Percentiles rank a stretch among this genome's conserved stretches.
Conservation (phyloP, 2,113 vertebrate genomes). For the Pomatostomus ruficeps region DNA sequence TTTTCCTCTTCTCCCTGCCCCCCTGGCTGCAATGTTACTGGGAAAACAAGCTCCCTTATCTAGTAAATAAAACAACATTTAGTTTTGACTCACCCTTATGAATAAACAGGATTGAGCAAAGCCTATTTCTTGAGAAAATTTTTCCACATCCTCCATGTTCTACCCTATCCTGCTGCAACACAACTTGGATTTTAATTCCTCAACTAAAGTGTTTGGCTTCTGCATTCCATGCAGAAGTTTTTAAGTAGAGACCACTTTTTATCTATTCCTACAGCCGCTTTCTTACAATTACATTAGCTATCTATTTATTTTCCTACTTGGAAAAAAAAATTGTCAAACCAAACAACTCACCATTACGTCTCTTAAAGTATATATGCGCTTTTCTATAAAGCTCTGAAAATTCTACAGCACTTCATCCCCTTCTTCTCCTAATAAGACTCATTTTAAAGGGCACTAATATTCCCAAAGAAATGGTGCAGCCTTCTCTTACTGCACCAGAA, state of each 20-base stretch:
- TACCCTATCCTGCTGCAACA: neutral
- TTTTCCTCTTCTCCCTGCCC: neutral
- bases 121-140: neutral
- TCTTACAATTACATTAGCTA: conserved; percentile 37
- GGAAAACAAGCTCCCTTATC: neutral
- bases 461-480: conserved; percentile 20
- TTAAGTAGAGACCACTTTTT: conserved; percentile 22
- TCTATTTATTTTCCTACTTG: conserved; percentile 18
- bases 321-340: neutral
- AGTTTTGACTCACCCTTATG: neutral
- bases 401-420: neutral
- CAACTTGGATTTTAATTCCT: conserved; percentile 40
- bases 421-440: conserved; percentile 16
- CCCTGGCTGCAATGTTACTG: neutral
- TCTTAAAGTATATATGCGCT: neutral
- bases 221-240: neutral
- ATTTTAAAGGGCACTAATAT: conserved; percentile 41
- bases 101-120: conserved; percentile 24
- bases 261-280: conserved; percentile 32
- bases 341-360: neutral
- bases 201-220: neutral
- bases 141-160: neutral
- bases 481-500: conserved; percentile 48
- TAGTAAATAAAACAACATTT: neutral
- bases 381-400: conserved; percentile 8